A percentile compares a stretch with the other conserved stretches of the same genome.
phyloP scores from a whole-genome alignment of 2,113 vertebrate genomes.

The Pseudopodoces humilis region DNA sequence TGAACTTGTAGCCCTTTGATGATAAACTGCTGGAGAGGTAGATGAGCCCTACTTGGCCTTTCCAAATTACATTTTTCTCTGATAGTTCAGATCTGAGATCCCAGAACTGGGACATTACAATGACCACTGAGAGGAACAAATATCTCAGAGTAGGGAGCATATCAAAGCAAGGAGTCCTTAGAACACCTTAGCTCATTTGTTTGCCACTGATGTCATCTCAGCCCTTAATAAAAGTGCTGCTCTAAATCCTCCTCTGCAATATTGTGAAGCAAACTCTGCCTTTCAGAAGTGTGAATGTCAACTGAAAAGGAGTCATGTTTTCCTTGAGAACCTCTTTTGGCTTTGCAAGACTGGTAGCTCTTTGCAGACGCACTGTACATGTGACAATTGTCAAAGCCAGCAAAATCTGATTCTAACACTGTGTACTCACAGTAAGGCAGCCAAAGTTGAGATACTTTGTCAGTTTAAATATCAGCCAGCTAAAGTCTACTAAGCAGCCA shows the following conservation, averaged over 20 bases:
- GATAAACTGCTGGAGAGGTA: background rate
- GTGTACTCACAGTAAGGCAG: background rate
- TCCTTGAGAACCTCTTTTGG: background rate
- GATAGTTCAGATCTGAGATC: background rate
- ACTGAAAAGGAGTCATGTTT: background rate
- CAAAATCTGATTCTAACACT: background rate
- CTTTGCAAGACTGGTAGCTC: background rate
- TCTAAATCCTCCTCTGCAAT: background rate
- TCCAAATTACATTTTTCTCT: background rate
- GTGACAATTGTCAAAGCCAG: background rate
- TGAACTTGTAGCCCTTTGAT: background rate
- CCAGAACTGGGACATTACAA: background rate
- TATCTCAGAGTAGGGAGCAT: background rate
- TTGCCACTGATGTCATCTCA: background rate
- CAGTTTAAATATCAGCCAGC: slow-evolving; percentile 4
- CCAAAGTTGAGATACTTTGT: background rate
- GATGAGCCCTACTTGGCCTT: background rate
- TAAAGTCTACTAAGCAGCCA: slow-evolving; percentile 35
- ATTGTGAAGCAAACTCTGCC: background rate
- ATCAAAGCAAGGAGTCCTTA: background rate
- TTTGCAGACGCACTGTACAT: rapidly evolving
- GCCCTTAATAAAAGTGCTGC: background rate
- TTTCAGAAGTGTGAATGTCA: background rate
- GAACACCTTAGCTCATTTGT: background rate
- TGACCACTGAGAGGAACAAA: background rate